Base-by-base conservation (phyloP, 1,140 invertebrate species). In the Gonioctena quinquepunctata region DNA sequence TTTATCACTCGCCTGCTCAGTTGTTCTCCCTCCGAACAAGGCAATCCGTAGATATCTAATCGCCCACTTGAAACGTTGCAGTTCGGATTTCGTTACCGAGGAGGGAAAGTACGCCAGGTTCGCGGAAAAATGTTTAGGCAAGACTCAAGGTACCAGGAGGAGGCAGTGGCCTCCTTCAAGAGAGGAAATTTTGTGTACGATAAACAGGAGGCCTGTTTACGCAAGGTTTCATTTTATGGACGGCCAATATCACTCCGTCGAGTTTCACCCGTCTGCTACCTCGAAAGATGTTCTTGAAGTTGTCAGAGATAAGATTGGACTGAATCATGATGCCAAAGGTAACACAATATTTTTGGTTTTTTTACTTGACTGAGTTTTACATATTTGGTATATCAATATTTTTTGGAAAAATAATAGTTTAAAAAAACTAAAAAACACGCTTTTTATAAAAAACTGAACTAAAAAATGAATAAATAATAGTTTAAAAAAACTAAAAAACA, bases 81-180 rank as follows among this genome's bases (percentile, higher is more conserved):
- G 93, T 23, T 91, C 93, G 57, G 96, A 97, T 83, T 92, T 91
- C 72, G 91, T 96, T 16, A 93, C 94, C 1, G 95, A 98, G 80
- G 96, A 98, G 82, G 96, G 95, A 3, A 96, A 96, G 84, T 98
- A 94, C 83, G 95, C 96, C 4, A 85, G 96, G 76, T 96, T 97
- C 81, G 94, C 95, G 25, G 93, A 97, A 81, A 96, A 96, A 90
- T 94, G 94, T 81, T 87, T 96, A 26, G 88, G 90, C 54, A 92
- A 94, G 81, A 96, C 93, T 27, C 90, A 94, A 73, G 94, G 94
- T 65, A 96, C 95, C 2, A 87, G 93, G 25, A 88, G 94, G 23
- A 87, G 96, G 0, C 93, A 96, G 73, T 95, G 93, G 88, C 92
- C 96, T n/a, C 96, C 96, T 3, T 97, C 95, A 5, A 89, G 92